Percentiles rank a stretch among this genome's conserved stretches.
These are phyloP conservation scores for Ageneiosus marmoratus DNA, from an alignment of 2,113 vertebrate genomes.

Conservation along the genomic window DNA sequence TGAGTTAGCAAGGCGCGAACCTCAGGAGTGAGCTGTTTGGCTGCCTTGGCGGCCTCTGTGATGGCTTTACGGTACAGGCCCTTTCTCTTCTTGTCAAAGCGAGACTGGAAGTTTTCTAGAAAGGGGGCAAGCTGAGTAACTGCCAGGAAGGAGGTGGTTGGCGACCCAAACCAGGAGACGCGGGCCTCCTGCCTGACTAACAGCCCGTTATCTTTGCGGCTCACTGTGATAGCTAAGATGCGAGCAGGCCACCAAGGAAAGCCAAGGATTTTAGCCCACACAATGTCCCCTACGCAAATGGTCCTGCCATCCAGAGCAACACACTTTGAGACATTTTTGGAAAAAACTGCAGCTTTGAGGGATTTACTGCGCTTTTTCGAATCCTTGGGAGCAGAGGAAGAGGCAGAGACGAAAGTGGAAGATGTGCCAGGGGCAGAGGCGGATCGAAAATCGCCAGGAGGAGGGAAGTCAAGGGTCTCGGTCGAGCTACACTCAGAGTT, in stretches of 20 bases:
- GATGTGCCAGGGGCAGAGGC: slow-evolving; percentile 71
- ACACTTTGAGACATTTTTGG: slow-evolving; percentile 94
- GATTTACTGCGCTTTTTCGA: slow-evolving; percentile 86
- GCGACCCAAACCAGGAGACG: slow-evolving; percentile 98
- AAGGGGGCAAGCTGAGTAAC: slow-evolving; percentile 92
- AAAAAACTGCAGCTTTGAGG: slow-evolving; percentile 89
- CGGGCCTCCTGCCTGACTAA: slow-evolving; percentile 92
- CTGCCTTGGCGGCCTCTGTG: slow-evolving; percentile 93
- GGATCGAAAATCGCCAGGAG: slow-evolving; percentile 83
- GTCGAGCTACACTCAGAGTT: slow-evolving; percentile 93
- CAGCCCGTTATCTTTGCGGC: slow-evolving; percentile 89
- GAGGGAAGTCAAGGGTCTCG: slow-evolving; percentile 88
- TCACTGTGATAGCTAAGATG: slow-evolving; percentile 89
- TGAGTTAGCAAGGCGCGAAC: slow-evolving; percentile 95
- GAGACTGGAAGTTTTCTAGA: slow-evolving; percentile 96
- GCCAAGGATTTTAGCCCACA: slow-evolving; percentile 99
- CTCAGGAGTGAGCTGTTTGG: slow-evolving; percentile 96
- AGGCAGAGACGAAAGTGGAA: slow-evolving; percentile 75
- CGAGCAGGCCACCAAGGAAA: slow-evolving; percentile 99
- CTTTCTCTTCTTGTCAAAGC: slow-evolving; percentile 98
- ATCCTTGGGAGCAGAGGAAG: slow-evolving; percentile 81
- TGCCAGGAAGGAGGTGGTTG: slow-evolving; percentile 94
- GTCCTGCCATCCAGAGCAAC: slow-evolving; percentile 90
- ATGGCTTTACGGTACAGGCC: slow-evolving; percentile 97
- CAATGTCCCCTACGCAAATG: slow-evolving; percentile 96